phyloP scores from a whole-genome alignment of 2,888 invertebrate genomes.

The Dasysyrphus tricinctus region DNA sequence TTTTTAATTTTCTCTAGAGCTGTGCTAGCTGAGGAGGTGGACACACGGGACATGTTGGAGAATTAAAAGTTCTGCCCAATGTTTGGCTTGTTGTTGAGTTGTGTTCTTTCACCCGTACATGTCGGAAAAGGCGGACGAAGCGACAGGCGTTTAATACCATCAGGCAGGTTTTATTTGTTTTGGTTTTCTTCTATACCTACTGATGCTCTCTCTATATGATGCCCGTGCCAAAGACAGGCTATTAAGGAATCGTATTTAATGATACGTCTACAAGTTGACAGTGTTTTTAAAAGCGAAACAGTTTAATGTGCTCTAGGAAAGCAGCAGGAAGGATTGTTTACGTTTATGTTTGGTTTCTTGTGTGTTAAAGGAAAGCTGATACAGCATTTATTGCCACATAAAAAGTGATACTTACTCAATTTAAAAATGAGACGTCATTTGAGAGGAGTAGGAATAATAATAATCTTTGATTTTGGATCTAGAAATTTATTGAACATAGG shows the following conservation, averaged over 20 bases:
- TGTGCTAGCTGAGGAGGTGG: conserved; percentile 52
- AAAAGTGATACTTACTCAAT: conserved; percentile 48
- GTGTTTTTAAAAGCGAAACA: conserved; percentile 58
- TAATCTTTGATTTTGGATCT: conserved; percentile 34
- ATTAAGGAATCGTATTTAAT: conserved; percentile 70
- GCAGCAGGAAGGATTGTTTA: conserved; percentile 46
- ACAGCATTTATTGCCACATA: conserved; percentile 46
- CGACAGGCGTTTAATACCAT: conserved; percentile 55
- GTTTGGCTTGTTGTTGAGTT: conserved; percentile 66
- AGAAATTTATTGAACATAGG: conserved; percentile 17
- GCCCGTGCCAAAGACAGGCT: conserved; percentile 62
- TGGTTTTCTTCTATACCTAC: background rate
- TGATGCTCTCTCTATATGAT: background rate
- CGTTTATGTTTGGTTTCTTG: conserved; percentile 37
- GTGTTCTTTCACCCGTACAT: conserved; percentile 60
- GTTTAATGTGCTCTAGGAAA: conserved; percentile 40
- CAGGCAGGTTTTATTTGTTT: conserved; percentile 38
- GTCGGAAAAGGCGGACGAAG: conserved; percentile 47
- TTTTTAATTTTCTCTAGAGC: background rate
- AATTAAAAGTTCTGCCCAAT: conserved; percentile 71
- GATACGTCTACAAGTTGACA: conserved; percentile 68
- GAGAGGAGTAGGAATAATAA: conserved; percentile 1
- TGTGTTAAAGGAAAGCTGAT: conserved; percentile 40
- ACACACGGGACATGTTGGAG: conserved; percentile 53
- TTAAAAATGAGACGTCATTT: conserved; percentile 20